These are phyloP conservation scores for Mystacides longicornis DNA, from an alignment of 2,888 invertebrate genomes.

Conservation along the genomic window DNA sequence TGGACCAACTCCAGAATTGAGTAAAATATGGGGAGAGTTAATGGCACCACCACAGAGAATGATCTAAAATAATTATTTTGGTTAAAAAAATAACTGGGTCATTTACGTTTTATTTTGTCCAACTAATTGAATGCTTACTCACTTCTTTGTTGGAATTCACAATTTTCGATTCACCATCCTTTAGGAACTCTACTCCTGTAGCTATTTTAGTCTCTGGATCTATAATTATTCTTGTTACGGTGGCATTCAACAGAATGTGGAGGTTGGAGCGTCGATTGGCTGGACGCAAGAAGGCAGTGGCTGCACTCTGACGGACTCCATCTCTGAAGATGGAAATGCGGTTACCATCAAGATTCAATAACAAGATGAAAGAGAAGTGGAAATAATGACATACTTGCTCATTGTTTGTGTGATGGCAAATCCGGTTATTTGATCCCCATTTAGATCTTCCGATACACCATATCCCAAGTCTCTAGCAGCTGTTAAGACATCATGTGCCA, in stretches of 20 bases:
- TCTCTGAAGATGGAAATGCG: conserved; percentile 35
- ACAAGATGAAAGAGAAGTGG: not conserved
- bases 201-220: conserved; percentile 45
- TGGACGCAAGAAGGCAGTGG: conserved; percentile 56
- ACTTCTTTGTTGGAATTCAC: conserved; percentile 51
- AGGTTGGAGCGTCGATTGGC: conserved; percentile 51
- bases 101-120: not conserved
- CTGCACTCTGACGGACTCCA: conserved; percentile 54
- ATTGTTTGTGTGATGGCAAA: conserved; percentile 59
- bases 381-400: conserved; percentile 40
- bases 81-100: not conserved
- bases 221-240: conserved; percentile 51
- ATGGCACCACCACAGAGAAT: conserved; percentile 57
- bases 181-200: conserved; percentile 54
- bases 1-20: conserved; percentile 62
- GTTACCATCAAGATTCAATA: not conserved
- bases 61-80: conserved; percentile 34
- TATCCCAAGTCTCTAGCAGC: conserved; percentile 56
- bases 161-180: conserved; percentile 40
- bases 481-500: conserved; percentile 54
- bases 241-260: conserved; percentile 54
- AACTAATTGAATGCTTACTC: no score
- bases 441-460: conserved; percentile 55
- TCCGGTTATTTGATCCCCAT: conserved; percentile 54
- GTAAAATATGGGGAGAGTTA: conserved; percentile 59